phyloP scores from a whole-genome alignment of 2,113 vertebrate species.

The Caretta caretta region DNA sequence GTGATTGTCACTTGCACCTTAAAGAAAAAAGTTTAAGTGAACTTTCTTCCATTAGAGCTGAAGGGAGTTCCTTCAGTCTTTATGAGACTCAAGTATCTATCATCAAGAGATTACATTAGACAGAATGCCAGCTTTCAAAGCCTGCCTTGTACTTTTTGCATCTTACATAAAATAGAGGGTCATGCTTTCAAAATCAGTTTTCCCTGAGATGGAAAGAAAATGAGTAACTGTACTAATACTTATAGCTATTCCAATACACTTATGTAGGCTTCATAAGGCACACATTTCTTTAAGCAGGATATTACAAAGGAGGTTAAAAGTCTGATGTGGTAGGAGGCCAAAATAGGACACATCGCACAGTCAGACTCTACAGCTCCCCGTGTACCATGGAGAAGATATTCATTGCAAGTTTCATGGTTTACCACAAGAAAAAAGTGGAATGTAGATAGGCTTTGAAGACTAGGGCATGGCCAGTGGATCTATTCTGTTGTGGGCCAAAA shows the following conservation, averaged over 20 bases:
- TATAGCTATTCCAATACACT: too few species aligned
- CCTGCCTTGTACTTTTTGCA: neutral
- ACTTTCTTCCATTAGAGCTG: neutral
- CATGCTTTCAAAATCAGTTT: neutral
- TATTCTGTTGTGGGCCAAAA: neutral
- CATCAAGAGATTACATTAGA: neutral
- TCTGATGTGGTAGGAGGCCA: neutral
- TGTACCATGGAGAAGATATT: neutral
- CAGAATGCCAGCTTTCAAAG: neutral
- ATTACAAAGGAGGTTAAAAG: neutral
- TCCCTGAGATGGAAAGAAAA: neutral
- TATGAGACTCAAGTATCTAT: neutral
- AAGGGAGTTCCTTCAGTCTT: neutral
- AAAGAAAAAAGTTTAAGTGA: neutral
- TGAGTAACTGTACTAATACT: neutral
- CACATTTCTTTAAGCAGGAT: accelerated
- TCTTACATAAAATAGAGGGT: neutral
- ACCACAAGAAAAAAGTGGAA: neutral
- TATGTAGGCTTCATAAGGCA: too few species aligned
- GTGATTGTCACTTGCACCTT: neutral
- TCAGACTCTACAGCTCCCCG: neutral
- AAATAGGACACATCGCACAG: neutral
- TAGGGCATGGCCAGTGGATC: accelerated
- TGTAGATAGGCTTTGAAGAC: neutral
- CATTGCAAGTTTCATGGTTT: neutral